Percentiles rank a stretch among this genome's conserved stretches.
These are phyloP conservation scores for Hyles euphorbiae DNA, from an alignment of 1,140 invertebrate species.

Conservation along the genomic window DNA sequence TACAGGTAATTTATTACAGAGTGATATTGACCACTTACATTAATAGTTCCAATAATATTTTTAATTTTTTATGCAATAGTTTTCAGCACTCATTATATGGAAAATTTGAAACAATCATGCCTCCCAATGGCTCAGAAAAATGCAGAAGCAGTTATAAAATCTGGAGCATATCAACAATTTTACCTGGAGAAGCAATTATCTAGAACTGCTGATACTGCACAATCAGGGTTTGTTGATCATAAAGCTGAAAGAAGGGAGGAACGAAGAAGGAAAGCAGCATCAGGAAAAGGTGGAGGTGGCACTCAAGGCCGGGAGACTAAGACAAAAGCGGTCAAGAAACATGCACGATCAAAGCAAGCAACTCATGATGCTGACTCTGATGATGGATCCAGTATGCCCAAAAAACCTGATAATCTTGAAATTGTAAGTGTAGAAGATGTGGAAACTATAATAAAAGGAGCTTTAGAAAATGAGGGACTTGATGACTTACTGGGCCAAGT, in stretches of 20 bases:
- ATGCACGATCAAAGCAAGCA: conserved; percentile 69
- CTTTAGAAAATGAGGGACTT: conserved; percentile 80
- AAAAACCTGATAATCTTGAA: conserved; percentile 73
- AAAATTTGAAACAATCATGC: conserved; percentile 82
- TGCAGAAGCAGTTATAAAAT: conserved; percentile 83
- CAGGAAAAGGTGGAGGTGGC: conserved; percentile 92
- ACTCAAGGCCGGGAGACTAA: conserved; percentile 96
- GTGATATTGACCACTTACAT: not conserved
- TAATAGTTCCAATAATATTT: not conserved
- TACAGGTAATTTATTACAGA: conserved; percentile 57
- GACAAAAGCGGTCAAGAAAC: conserved; percentile 94
- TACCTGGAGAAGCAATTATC: conserved; percentile 78
- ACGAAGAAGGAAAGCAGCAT: conserved; percentile 89
- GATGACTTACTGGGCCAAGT: conserved; percentile 79
- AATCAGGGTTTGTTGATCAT: conserved; percentile 67
- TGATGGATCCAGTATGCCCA: conserved; percentile 65
- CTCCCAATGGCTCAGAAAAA: conserved; percentile 81
- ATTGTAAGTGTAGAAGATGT: conserved; percentile 84
- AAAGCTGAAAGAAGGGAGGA: conserved; percentile 91
- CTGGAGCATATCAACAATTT: conserved; percentile 80
- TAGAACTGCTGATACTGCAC: conserved; percentile 58
- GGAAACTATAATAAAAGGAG: conserved; percentile 78
- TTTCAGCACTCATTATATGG: conserved; percentile 81
- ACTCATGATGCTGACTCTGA: conserved; percentile 79
- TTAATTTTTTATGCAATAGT: conserved; percentile 48